A percentile compares a stretch with the other conserved stretches of the same genome.
These are phyloP conservation scores for Anneissia japonica DNA, from an alignment of 35 echinoderm and acorn worm species.

Conservation along the genomic window DNA sequence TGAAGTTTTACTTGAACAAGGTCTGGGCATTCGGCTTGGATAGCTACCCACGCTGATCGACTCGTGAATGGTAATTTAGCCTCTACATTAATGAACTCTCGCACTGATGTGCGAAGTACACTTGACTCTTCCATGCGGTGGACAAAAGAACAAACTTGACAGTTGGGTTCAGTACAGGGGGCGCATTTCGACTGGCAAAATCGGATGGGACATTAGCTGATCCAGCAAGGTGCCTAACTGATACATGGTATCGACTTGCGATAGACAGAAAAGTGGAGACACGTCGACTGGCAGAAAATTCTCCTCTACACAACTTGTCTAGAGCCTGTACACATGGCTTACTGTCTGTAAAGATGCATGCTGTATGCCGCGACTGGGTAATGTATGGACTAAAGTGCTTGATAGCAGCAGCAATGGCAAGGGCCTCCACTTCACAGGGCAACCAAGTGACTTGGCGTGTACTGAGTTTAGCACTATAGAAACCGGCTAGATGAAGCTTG, in stretches of 20 bases:
- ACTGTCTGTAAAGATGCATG: not conserved
- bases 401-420: not conserved
- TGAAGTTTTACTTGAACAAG: not conserved
- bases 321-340: not conserved
- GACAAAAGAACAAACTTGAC: not conserved
- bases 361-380: not conserved
- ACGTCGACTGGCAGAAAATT: slow-evolving; percentile 1
- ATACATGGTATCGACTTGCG: not conserved
- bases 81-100: not conserved
- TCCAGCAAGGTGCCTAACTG: not conserved
- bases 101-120: not conserved
- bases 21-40: not conserved
- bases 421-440: not conserved
- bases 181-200: not conserved
- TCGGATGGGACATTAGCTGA: not conserved
- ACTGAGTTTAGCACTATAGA: not conserved
- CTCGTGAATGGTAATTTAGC: not conserved
- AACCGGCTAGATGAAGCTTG: not conserved
- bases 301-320: no score
- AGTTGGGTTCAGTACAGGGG: not conserved
- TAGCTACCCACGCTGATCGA: not conserved
- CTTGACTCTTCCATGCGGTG: not conserved
- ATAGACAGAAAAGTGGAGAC: not conserved
- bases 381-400: not conserved
- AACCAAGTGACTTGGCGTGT: not conserved